phyloP scores from a whole-genome alignment of 2,888 invertebrate genomes.

The Patella depressa region DNA sequence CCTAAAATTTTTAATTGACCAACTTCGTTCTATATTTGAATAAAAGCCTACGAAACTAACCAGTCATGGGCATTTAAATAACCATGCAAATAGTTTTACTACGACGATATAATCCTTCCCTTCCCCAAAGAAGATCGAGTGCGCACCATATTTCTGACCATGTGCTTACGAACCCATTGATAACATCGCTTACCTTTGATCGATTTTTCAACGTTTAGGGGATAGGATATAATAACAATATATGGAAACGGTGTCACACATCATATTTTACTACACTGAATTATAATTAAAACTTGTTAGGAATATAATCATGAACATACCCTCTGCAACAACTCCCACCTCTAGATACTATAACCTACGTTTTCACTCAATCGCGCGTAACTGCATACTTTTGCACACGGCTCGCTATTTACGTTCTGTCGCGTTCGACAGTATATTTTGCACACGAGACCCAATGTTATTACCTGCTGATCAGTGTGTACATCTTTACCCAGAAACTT shows the following conservation, averaged over 20 bases:
- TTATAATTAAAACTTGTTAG: background rate
- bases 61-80: too few species aligned
- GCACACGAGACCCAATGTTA: too few species aligned
- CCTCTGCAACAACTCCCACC: constrained; percentile 25
- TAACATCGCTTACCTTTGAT: background rate
- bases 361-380: background rate
- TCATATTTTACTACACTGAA: too few species aligned
- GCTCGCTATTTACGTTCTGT: background rate
- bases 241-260: background rate
- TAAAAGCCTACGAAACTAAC: too few species aligned
- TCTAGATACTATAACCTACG: constrained; percentile 6
- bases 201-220: background rate
- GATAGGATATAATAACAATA: background rate
- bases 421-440: too few species aligned
- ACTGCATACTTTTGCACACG: constrained; percentile 3
- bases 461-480: too few species aligned
- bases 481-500: too few species aligned
- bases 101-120: too few species aligned
- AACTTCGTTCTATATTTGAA: too few species aligned
- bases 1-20: too few species aligned
- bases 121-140: too few species aligned
- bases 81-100: too few species aligned
- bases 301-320: constrained; percentile 15
- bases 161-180: background rate
- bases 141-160: background rate